A percentile compares a stretch with the other conserved stretches of the same genome.
Evolutionary conservation across 2,113 vertebrate genomes (phyloP).

Genomic region (Dermatemys mawii): DNA sequence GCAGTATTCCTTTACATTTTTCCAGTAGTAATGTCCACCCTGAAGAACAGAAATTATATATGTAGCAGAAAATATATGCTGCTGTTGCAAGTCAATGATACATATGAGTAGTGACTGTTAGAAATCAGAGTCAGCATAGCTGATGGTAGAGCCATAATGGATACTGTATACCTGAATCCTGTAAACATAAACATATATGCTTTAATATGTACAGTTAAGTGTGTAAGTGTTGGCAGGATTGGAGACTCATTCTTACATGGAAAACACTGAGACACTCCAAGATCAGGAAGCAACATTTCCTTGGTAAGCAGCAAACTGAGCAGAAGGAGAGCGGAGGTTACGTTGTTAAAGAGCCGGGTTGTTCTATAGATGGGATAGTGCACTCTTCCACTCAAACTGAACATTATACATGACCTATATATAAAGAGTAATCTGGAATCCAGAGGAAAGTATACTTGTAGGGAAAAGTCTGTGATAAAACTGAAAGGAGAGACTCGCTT

Average conservation of each 20-base stretch:
- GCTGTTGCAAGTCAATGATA: rapidly evolving
- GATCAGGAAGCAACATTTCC: rapidly evolving
- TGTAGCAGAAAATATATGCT: rapidly evolving
- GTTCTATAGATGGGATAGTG: rapidly evolving
- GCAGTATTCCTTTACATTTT: background rate
- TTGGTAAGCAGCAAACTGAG: rapidly evolving
- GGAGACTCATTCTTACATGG: no score
- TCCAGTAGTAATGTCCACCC: background rate
- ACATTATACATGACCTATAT: no score
- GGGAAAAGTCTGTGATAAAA: no score
- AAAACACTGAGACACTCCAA: rapidly evolving
- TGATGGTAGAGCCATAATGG: rapidly evolving
- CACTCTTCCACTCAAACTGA: no score
- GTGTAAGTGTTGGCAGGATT: rapidly evolving
- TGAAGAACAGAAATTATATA: rapidly evolving
- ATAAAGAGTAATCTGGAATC: background rate
- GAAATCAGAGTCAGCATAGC: background rate
- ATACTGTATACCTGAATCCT: background rate
- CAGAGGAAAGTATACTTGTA: background rate
- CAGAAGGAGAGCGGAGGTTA: background rate
- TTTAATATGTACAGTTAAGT: no score
- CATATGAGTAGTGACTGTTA: background rate
- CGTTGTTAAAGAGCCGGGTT: background rate
- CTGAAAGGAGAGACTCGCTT: no score
- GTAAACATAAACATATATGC: rapidly evolving